phyloP scores from a whole-genome alignment of 2,113 vertebrate species.

The Neodontobutis hainanensis region DNA sequence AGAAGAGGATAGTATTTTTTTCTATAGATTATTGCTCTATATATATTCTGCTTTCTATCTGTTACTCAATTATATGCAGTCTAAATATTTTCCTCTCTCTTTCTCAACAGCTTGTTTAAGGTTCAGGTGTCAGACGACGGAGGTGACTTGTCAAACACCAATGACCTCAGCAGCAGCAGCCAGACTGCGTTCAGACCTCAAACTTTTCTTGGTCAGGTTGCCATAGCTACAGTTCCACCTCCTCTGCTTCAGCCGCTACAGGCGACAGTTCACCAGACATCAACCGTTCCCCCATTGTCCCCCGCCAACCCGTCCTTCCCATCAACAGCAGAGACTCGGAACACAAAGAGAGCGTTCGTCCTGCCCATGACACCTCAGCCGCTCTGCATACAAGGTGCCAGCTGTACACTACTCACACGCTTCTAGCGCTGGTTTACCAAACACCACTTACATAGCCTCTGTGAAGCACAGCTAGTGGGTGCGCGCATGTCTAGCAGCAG shows the following conservation, averaged over 20 bases:
- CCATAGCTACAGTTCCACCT: conserved; percentile 65
- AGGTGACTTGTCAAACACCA: conserved; percentile 53
- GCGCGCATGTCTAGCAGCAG: conserved; percentile 36
- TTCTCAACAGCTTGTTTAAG: conserved; percentile 83
- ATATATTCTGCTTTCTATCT: no score
- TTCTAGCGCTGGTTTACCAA: conserved; percentile 23
- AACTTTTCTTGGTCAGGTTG: conserved; percentile 64
- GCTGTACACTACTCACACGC: background rate
- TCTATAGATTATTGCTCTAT: no score
- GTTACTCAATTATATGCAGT: no score
- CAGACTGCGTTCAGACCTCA: conserved; percentile 62
- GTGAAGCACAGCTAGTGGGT: conserved; percentile 39
- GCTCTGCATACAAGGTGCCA: conserved; percentile 82
- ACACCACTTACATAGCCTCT: conserved; percentile 24
- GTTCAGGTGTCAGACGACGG: conserved; percentile 42
- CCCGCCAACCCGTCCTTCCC: conserved; percentile 46
- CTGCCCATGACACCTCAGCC: conserved; percentile 78
- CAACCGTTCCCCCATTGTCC: conserved; percentile 46
- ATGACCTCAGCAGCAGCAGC: conserved; percentile 57
- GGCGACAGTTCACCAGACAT: conserved; percentile 61
- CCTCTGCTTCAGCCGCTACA: conserved; percentile 47
- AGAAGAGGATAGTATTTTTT: no score
- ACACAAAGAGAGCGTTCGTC: conserved; percentile 79
- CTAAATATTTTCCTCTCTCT: conserved; percentile 16
- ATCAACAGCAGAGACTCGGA: conserved; percentile 57